These are phyloP conservation scores for Solea solea DNA, from an alignment of 2,113 vertebrate genomes.

Conservation along the genomic window DNA sequence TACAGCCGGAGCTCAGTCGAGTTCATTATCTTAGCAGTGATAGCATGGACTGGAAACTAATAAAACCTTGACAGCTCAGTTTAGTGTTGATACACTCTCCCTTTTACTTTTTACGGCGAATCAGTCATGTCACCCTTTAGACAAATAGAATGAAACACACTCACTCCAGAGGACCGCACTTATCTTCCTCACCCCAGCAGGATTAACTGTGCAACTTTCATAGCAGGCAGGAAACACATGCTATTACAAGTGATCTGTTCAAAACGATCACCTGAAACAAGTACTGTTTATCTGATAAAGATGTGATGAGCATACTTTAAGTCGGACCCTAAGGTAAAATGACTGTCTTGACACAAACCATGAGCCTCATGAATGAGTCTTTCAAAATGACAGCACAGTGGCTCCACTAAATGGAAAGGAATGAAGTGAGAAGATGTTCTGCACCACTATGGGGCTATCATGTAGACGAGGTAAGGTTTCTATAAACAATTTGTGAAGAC, in stretches of 20 bases:
- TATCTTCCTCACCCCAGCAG: constrained; percentile 10
- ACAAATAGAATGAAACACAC: constrained; percentile 19
- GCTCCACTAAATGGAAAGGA: constrained; percentile 49
- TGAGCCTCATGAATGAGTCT: constrained; percentile 47
- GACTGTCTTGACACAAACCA: constrained; percentile 26
- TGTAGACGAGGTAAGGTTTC: constrained; percentile 4
- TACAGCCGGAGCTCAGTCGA: constrained; percentile 9
- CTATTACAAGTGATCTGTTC: constrained; percentile 30
- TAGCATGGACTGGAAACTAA: constrained; percentile 34
- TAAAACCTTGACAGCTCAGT: constrained; percentile 41
- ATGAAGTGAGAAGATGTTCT: constrained; percentile 47
- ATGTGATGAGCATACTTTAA: background rate
- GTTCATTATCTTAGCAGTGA: constrained; percentile 28
- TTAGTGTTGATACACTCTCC: constrained; percentile 34
- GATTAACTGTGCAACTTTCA: background rate
- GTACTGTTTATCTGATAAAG: constrained; percentile 64
- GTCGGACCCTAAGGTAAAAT: constrained; percentile 18
- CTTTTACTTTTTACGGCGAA: constrained; percentile 36
- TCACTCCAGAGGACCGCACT: constrained; percentile 8
- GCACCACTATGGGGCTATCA: constrained; percentile 7
- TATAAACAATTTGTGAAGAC: constrained; percentile 9
- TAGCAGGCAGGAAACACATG: constrained; percentile 19
- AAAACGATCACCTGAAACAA: constrained; percentile 56
- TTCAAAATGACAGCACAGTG: constrained; percentile 34
- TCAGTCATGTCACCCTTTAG: constrained; percentile 23